Base-by-base conservation (phyloP, 2,113 vertebrate species). In the Cololabis saira region DNA sequence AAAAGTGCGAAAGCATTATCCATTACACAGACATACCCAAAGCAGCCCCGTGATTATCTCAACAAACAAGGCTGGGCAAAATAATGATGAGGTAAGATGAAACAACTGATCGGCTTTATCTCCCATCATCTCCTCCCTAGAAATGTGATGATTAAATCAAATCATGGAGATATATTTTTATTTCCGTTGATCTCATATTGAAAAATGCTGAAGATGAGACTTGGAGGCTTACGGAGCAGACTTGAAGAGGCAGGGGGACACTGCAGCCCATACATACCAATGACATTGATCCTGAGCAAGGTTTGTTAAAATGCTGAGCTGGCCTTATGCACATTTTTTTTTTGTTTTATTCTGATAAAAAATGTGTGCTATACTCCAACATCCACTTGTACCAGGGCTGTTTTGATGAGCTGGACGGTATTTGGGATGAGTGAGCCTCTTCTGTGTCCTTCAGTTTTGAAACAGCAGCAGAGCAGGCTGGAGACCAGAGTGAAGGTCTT, bases 161-260 rank as follows among this genome's bases (percentile, higher is more conserved):
- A 71, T 58, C 22, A 67, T 8, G 42, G 62, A 64, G 54, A 63
- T 71, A 37, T 41, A 40, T 45, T 74, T 68, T 62, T 70, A 57
- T 62, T 66, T 61, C 50, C 24, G 62, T 71, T 74, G 74, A 81
- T 84, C 69, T 65, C 22, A 27, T 67, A 27, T 67, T 61, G 50
- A 76, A 80, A 82, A 82, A 37, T 78, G 77, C 87, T 81, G 76
- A 86, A 89, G 67, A 86, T n/a, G 71, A 84, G 55, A 48, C 70
- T 61, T 42, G 53, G 50, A 76, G 69, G 72, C 71, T 80, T 77
- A 77, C 10, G n/a, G 52, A 47, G 44, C 0, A 2, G 42, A 14
- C 22, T 15, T 41, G 43, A 43, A 33, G 16, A 8, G n/a, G n/a
- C 27, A 10, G 42, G n/a, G 24, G 56, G 53, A 43, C 44, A 45